A percentile compares a stretch with the other conserved stretches of the same genome.
Evolutionary conservation across 2,113 vertebrate species (phyloP).

Genomic region (Lepus europaeus): DNA sequence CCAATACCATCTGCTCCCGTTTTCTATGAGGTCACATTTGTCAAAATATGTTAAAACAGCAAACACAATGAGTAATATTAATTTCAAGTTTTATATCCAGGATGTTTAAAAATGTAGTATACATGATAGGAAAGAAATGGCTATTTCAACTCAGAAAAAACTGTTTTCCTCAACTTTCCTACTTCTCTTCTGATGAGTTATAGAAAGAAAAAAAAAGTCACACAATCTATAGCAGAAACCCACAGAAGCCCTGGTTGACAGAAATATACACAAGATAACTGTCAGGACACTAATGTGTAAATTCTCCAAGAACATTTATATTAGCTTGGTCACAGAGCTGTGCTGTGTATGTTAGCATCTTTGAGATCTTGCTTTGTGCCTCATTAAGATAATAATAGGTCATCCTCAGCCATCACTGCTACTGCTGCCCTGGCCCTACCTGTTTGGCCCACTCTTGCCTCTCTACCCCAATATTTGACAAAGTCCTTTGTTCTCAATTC

Average conservation of each 20-base stretch:
- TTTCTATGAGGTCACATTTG: neutral
- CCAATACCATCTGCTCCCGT: neutral
- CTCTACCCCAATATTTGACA: neutral
- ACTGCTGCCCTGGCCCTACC: too few relatives aligned
- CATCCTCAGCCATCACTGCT: too few relatives aligned
- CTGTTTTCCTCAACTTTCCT: neutral
- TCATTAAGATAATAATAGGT: neutral
- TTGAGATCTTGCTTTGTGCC: neutral
- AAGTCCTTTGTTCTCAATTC: neutral
- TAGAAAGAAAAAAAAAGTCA: neutral
- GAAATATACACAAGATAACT: neutral
- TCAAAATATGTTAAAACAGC: neutral
- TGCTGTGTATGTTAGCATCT: neutral
- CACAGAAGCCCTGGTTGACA: neutral
- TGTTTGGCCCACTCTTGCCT: neutral
- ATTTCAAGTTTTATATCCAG: neutral
- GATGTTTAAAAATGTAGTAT: neutral
- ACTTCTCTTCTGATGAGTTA: neutral
- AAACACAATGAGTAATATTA: neutral
- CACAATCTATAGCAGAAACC: neutral
- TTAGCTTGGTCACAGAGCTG: neutral
- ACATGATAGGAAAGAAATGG: neutral
- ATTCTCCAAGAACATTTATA: neutral
- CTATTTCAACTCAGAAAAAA: neutral
- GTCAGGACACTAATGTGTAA: neutral